Conservation (phyloP, 2,888 invertebrate species). For the Coelopa pilipes region DNA sequence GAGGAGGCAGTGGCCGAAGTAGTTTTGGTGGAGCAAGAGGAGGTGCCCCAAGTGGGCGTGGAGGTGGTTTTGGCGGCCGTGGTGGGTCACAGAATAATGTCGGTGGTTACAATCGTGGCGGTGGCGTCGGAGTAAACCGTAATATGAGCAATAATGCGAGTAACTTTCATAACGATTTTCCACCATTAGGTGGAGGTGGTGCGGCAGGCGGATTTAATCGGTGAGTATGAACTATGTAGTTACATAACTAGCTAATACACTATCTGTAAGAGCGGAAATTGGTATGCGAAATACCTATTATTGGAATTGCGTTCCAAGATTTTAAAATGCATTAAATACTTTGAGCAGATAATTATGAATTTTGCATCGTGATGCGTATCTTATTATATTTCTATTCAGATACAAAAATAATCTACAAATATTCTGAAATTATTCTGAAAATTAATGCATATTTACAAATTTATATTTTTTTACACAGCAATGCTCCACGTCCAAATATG, state of each 20-base stretch:
- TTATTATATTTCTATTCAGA: too few species aligned
- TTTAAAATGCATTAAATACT: neutral
- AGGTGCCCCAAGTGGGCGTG: conserved; percentile 49
- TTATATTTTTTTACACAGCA: conserved; percentile 57
- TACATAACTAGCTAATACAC: neutral
- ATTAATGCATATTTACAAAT: conserved; percentile 42
- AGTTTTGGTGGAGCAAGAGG: conserved; percentile 42
- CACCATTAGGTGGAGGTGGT: conserved; percentile 51
- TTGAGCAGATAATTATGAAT: neutral
- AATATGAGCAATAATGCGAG: conserved; percentile 42
- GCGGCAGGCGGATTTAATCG: conserved; percentile 54
- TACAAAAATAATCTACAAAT: neutral
- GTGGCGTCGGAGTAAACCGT: conserved; percentile 46
- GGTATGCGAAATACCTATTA: neutral
- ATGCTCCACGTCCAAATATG: conserved; percentile 61
- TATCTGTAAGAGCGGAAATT: neutral
- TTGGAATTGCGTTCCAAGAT: neutral
- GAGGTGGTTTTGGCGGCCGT: conserved; percentile 27
- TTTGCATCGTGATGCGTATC: too few species aligned
- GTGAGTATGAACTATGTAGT: conserved; percentile 45
- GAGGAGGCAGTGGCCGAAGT: conserved; percentile 62
- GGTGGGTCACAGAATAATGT: conserved; percentile 60
- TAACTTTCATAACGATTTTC: conserved; percentile 62
- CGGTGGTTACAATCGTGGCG: conserved; percentile 66
- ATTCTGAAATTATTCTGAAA: conserved; percentile 19